Conservation (phyloP, 2,888 invertebrate genomes). For the Esperia sulphurella region DNA sequence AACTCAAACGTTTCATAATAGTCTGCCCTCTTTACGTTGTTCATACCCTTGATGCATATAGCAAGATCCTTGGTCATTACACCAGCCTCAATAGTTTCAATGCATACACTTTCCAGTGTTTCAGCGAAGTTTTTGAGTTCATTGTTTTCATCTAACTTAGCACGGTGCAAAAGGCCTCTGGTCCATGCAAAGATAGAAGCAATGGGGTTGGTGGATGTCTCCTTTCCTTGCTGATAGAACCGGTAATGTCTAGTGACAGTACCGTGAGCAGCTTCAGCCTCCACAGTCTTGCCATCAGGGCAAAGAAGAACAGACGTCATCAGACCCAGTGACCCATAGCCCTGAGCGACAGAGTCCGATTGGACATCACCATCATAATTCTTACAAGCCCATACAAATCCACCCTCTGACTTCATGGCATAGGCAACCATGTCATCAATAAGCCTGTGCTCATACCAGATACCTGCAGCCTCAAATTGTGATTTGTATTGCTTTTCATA, state of each 20-base stretch:
- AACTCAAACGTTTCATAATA: conserved; percentile 99
- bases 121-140: conserved; percentile 89
- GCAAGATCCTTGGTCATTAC: conserved; percentile 99
- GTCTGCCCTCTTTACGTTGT: conserved; percentile 86
- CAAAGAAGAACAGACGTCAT: conserved; percentile 99
- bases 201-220: conserved; percentile 99
- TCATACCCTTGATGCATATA: conserved; percentile 97
- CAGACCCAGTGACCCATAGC: conserved; percentile 95
- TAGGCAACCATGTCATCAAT: conserved; percentile 99
- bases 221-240: conserved; percentile 94
- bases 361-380: conserved; percentile 99
- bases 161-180: conserved; percentile 94
- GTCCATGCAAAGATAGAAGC: conserved; percentile 99
- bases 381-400: conserved; percentile 99
- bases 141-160: conserved; percentile 93
- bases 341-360: conserved; percentile 98
- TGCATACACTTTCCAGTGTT: conserved; percentile 92
- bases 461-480: conserved; percentile 89
- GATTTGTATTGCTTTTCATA: conserved; percentile 93
- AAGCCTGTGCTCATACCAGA: conserved; percentile 99
- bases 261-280: conserved; percentile 99
- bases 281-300: conserved; percentile 98
- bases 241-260: conserved; percentile 96
- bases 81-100: conserved; percentile 96
- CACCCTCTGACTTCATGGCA: conserved; percentile 98